These are phyloP conservation scores for Xylota sylvarum DNA, from an alignment of 2,888 invertebrate species.

Conservation along the genomic window DNA sequence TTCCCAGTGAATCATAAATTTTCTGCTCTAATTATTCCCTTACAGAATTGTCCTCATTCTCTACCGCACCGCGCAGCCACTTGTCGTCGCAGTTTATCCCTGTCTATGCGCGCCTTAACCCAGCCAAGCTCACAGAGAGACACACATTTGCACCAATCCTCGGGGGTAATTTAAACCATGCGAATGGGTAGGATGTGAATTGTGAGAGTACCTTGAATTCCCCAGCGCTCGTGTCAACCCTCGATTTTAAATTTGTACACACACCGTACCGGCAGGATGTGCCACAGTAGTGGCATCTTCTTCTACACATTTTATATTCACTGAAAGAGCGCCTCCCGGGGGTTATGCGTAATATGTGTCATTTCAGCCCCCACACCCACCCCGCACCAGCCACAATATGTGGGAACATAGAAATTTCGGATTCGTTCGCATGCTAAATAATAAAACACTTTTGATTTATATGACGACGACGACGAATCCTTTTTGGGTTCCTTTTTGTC, in stretches of 20 bases:
- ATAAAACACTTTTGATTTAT: slow-evolving; percentile 72
- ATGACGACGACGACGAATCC: slow-evolving; percentile 19
- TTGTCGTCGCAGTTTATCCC: slow-evolving; percentile 59
- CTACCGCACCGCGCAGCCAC: slow-evolving; percentile 38
- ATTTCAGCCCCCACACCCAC: slow-evolving; percentile 16
- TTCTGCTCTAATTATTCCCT: slow-evolving; percentile 76
- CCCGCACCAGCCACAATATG: background rate
- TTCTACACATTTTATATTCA: slow-evolving; percentile 21
- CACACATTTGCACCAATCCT: slow-evolving; percentile 61
- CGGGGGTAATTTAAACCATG: slow-evolving; percentile 67
- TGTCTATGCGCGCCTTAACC: slow-evolving; percentile 51
- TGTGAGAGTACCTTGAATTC: slow-evolving; percentile 60
- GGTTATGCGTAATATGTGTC: slow-evolving; percentile 23
- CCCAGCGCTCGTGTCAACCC: slow-evolving; percentile 51
- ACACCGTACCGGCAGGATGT: slow-evolving; percentile 32
- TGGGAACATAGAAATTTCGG: slow-evolving; percentile 28
- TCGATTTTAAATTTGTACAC: slow-evolving; percentile 59
- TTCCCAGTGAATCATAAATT: slow-evolving; percentile 75
- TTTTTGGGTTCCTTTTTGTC: slow-evolving; percentile 14
- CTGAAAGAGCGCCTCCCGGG: slow-evolving; percentile 1
- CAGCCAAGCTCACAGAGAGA: slow-evolving; percentile 19
- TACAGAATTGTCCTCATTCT: slow-evolving; percentile 68
- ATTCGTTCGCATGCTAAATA: slow-evolving; percentile 66
- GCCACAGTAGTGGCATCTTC: slow-evolving; percentile 51
- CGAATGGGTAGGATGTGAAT: slow-evolving; percentile 24